Conservation (phyloP, 2,888 invertebrate genomes). For the Sclerodermus sp. region DNA sequence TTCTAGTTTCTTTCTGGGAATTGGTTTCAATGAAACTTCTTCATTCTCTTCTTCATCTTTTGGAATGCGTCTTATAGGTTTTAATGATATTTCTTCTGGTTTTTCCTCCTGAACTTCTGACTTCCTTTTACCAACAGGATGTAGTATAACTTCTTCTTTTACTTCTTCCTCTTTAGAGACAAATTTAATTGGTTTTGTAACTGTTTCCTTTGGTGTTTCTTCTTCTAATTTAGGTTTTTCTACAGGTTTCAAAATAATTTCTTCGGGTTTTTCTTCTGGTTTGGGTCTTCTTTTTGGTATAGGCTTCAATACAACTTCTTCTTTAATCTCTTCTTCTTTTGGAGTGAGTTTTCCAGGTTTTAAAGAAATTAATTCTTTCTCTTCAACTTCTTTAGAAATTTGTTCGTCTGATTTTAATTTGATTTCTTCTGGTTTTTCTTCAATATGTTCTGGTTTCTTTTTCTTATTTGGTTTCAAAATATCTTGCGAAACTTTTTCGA, state of each 20-base stretch:
- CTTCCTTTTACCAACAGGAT: conserved; percentile 44
- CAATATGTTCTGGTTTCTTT: neutral
- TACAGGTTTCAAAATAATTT: conserved; percentile 46
- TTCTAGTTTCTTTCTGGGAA: too few relatives aligned
- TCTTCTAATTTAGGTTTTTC: too few relatives aligned
- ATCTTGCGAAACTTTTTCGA: neutral
- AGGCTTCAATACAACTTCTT: conserved; percentile 25
- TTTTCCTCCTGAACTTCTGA: conserved; percentile 25
- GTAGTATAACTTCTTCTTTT: conserved; percentile 38
- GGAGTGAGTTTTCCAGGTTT: conserved; percentile 38
- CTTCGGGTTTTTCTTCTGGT: conserved; percentile 27
- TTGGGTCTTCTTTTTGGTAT: conserved; percentile 15
- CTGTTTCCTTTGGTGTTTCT: too few relatives aligned
- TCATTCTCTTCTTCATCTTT: conserved; percentile 19
- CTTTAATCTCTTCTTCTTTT: conserved; percentile 25
- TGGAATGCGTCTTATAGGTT: conserved; percentile 22
- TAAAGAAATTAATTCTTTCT: conserved; percentile 56
- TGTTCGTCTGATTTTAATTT: conserved; percentile 32
- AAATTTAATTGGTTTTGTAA: too few relatives aligned
- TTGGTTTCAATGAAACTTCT: conserved; percentile 1
- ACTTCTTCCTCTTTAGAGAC: conserved; percentile 32
- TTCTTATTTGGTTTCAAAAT: neutral
- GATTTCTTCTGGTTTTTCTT: conserved; percentile 23
- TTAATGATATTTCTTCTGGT: conserved; percentile 12
- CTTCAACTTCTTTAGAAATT: conserved; percentile 36